These are phyloP conservation scores for Chaetogeoica ovagalla DNA, from an alignment of 2,888 invertebrate genomes.

Conservation along the genomic window DNA sequence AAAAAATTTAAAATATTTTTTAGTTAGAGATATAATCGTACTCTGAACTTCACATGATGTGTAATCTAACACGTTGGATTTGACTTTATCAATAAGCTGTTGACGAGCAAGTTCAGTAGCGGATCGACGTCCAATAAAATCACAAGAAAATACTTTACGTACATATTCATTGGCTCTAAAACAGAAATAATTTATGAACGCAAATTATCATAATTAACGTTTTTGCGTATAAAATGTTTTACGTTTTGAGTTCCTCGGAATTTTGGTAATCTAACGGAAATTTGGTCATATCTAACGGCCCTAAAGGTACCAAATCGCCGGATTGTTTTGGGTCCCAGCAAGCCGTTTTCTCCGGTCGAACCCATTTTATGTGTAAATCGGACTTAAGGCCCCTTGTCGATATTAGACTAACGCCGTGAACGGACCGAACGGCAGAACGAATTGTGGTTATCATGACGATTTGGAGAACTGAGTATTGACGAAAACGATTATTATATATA, in stretches of 20 bases:
- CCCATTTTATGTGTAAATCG: conserved; percentile 77
- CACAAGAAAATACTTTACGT: conserved; percentile 71
- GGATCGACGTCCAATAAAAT: conserved; percentile 67
- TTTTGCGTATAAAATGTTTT: conserved; percentile 58
- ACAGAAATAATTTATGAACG: conserved; percentile 55
- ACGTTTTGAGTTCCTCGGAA: conserved; percentile 74
- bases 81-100: conserved; percentile 67
- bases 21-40: conserved; percentile 59
- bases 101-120: conserved; percentile 63
- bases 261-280: conserved; percentile 64
- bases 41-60: conserved; percentile 73
- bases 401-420: neutral
- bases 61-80: conserved; percentile 71
- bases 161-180: conserved; percentile 73
- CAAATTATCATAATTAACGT: neutral
- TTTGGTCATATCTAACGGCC: conserved; percentile 64
- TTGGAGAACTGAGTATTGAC: neutral
- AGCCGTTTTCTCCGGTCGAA: conserved; percentile 70
- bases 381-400: conserved; percentile 66
- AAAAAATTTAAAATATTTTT: neutral
- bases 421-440: conserved; percentile 23
- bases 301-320: conserved; percentile 70
- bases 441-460: conserved; percentile 11
- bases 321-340: conserved; percentile 70
- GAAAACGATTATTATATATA: neutral